Evolutionary conservation across 2,113 vertebrate genomes (phyloP).

Genomic region (Barbus barbus): DNA sequence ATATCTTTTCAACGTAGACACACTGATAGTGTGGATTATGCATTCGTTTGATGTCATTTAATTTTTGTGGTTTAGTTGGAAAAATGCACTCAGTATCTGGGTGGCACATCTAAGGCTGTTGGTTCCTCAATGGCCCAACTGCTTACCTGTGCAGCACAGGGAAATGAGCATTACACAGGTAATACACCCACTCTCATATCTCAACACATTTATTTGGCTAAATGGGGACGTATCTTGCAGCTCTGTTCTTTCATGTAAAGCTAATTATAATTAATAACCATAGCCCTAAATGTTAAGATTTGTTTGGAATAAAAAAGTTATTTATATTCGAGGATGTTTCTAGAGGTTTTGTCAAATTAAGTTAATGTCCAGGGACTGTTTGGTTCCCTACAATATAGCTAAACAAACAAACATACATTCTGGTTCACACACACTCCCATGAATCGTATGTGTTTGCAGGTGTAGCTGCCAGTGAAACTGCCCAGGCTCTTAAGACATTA

Average conservation of each 20-base stretch:
- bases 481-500: constrained; percentile 90
- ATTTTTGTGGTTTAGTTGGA: constrained; percentile 65
- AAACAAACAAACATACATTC: not conserved
- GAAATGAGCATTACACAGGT: constrained; percentile 98
- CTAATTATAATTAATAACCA: not conserved
- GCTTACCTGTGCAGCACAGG: constrained; percentile 94
- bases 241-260: not conserved
- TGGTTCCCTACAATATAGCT: not conserved
- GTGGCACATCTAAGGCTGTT: constrained; percentile 94
- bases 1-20: not conserved
- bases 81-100: constrained; percentile 95
- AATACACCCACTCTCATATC: constrained; percentile 43
- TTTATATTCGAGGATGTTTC: not conserved
- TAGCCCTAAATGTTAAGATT: too few species aligned
- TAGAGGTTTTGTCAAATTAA: not conserved
- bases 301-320: not conserved
- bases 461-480: constrained; percentile 93
- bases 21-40: not conserved
- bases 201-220: not conserved
- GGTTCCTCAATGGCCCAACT: constrained; percentile 97
- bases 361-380: not conserved
- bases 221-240: not conserved
- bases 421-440: not conserved
- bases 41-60: not conserved
- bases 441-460: constrained; percentile 68